Evolutionary conservation across 2,888 invertebrate genomes (phyloP).

Genomic region (Mechanitis mazaeus): DNA sequence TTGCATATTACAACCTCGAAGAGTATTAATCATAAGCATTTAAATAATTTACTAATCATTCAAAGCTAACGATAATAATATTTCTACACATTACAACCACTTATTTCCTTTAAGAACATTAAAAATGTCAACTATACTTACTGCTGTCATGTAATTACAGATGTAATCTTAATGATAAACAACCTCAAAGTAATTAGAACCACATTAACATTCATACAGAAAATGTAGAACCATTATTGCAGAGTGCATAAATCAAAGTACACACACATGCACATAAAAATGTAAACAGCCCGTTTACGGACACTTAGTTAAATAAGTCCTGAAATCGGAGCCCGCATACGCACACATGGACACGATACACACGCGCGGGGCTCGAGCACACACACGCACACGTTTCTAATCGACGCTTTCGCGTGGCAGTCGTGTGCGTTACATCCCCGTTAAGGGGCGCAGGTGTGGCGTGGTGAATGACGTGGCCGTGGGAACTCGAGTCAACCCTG

Average conservation of each 20-base stretch:
- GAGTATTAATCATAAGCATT: no score
- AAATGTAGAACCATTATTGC: constrained; percentile 23
- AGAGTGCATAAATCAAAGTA: constrained; percentile 47
- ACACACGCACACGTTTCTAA: constrained; percentile 39
- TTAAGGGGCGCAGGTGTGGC: constrained; percentile 73
- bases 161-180: constrained; percentile 28
- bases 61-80: no score
- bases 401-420: constrained; percentile 71
- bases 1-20: no score
- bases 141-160: constrained; percentile 24
- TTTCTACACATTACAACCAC: no score
- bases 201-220: constrained; percentile 19
- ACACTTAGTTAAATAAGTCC: constrained; percentile 50
- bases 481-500: constrained; percentile 70
- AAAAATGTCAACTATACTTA: constrained; percentile 7
- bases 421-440: constrained; percentile 71
- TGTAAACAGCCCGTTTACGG: constrained; percentile 51
- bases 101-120: no score
- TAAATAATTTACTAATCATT: no score
- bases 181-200: constrained; percentile 27
- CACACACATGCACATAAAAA: constrained; percentile 34
- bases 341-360: constrained; percentile 20
- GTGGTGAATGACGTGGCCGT: constrained; percentile 71
- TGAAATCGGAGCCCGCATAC: constrained; percentile 44
- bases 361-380: constrained; percentile 26